Evolutionary conservation across 2,797 vertebrate species (phyloP), one percentile per base, ranked within the genome.

Genomic region (Fratercula arctica): DNA sequence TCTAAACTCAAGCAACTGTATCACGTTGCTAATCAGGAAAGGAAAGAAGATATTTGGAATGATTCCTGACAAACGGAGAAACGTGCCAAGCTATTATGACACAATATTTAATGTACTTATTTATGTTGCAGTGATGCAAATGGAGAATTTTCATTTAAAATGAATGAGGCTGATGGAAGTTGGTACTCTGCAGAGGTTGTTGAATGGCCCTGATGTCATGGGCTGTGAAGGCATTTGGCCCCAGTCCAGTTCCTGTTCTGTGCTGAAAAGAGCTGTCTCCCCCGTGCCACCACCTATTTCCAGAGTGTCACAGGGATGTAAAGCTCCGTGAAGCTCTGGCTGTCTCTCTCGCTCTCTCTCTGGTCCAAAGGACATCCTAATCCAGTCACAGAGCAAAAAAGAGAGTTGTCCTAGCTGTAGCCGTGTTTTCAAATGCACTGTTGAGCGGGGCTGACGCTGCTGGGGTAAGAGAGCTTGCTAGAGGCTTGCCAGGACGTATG

Each of bases 371-470:
- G 70, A 87, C 63, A 74, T 80, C 70, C 86, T 87, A 85, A 92
- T 93, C 68, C 72, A 1, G 1, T 77, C 78, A 56, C 11, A 63
- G 46, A 73, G 45, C 28, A 45, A 89, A 80, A 79, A 53, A 28
- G 25, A 63, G 51, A 33, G 37, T 74, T 67, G 16, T 74, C 83
- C 53, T 28, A 31, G 16, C 68, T 72, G 29, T 35, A 70, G 53
- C 35, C 1, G 1, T 74, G 33, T 43, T 95, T 85, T 48, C 57
- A 56, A 66, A 28, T 9, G 24, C 35, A 8, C 26, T 64, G 45
- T 59, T 0, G 0, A 68, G 16, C 1, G 1, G 45, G 2, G 20
- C 33, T 60, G 68, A 19, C 17, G 1, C 33, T 54, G 11, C 5
- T 48, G 45, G 64, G 39, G 45, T 81, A 60, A 41, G 20, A 59